Base-by-base conservation (phyloP, 2,888 invertebrate genomes). In the Odontocerum albicorne region DNA sequence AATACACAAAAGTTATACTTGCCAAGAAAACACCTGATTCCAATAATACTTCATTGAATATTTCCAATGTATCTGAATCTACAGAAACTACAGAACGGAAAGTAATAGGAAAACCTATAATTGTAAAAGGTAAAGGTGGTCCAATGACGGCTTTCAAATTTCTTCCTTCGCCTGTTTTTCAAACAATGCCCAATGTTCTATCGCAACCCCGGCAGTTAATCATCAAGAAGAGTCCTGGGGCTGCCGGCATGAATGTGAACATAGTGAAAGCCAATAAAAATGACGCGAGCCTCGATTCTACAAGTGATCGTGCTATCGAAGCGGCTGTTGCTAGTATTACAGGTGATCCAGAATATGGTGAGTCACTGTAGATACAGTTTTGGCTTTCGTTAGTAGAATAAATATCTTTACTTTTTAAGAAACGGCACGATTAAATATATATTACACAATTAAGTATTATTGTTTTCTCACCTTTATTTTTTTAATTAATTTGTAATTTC, bases 1-100 rank as follows among this genome's bases (percentile, higher is more conserved):
- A 72, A 43, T 72, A 71, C 40, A 71, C 71, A 1, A 71, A 72
- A 46, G 69, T 72, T 27, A 70, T 72, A 49, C 58, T 79, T 55
- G 77, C 77, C 7, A 73, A 75, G 44, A 67, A 68, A 53, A 38
- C 43, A 15, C 55, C 52, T 2, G 58, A 56, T 3, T 6, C 50
- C 1, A 49, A 45, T 15, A 38, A 43, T 13, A 15, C 7, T 8
- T 13, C 44, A 3, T 22, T 19, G 12, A 44, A n/a, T 12, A 17
- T 20, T 8, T 6, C 16, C 7, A 39, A 44, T 39, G 39, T 40
- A 13, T 21, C 31, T 19, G 32, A 36, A 2, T 15, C 22, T 4
- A 4, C 20, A n/a, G 51, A 55, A 8, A 17, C 13, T 10, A 13
- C 55, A 3, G 54, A 47, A n/a, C 31, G 21, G 13, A 36, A 27